Conservation (phyloP, 2,797 vertebrate species). For the Psittacula derbiana region DNA sequence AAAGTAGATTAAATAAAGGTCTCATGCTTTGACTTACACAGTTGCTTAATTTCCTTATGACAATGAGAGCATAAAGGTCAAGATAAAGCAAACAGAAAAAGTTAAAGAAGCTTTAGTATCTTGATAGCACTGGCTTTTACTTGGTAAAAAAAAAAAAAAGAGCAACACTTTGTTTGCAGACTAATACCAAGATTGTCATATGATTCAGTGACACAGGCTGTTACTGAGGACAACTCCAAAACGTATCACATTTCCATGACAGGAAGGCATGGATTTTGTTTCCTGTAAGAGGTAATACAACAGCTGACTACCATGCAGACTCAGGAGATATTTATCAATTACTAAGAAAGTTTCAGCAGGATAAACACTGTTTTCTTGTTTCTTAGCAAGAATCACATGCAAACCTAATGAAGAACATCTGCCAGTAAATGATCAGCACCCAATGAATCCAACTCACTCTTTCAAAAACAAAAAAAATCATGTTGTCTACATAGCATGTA, state of each 20-base stretch:
- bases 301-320: neutral
- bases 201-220: neutral
- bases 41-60: neutral
- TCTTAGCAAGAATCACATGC: neutral
- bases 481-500: neutral
- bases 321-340: conserved; percentile 1
- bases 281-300: neutral
- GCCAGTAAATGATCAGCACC: neutral
- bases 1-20: neutral
- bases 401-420: neutral
- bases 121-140: neutral
- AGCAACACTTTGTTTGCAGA: neutral
- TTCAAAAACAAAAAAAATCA: neutral
- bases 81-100: neutral
- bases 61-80: neutral
- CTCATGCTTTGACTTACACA: neutral
- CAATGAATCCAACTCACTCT: neutral
- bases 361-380: neutral
- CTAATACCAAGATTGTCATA: neutral
- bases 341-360: neutral
- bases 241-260: neutral
- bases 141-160: neutral
- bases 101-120: neutral
- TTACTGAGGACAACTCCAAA: neutral
- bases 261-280: neutral